Evolutionary conservation across 1,140 invertebrate species (phyloP).

Genomic region (Cydia fagiglandana): DNA sequence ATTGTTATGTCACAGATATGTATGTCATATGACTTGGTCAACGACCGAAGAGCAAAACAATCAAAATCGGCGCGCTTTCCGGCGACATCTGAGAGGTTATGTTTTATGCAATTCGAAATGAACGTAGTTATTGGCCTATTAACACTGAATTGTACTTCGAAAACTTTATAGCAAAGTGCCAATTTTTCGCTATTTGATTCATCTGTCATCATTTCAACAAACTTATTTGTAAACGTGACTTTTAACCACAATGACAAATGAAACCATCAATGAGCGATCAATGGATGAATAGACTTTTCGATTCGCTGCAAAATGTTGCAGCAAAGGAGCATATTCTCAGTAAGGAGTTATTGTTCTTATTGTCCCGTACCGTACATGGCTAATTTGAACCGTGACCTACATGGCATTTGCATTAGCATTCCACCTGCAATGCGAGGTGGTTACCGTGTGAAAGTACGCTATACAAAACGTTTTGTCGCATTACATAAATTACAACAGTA

Average conservation of each 20-base stretch:
- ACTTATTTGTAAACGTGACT: too few relatives aligned
- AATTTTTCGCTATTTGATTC: too few relatives aligned
- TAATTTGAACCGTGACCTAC: slow-evolving; percentile 4
- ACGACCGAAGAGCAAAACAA: slow-evolving; percentile 27
- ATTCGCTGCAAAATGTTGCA: too few relatives aligned
- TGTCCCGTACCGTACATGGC: background rate
- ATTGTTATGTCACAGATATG: slow-evolving; percentile 12
- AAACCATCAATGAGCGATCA: too few relatives aligned
- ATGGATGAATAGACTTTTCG: too few relatives aligned
- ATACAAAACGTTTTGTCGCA: background rate
- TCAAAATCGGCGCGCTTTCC: slow-evolving; percentile 6
- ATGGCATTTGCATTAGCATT: background rate
- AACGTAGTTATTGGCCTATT: background rate
- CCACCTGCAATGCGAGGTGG: background rate
- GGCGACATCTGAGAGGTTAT: background rate
- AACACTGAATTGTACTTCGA: background rate
- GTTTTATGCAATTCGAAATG: background rate
- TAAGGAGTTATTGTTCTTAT: background rate
- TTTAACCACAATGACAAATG: too few relatives aligned
- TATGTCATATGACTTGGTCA: slow-evolving; percentile 31
- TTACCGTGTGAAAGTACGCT: background rate
- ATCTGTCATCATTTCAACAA: too few relatives aligned
- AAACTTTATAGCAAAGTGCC: too few relatives aligned
- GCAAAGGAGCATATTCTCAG: too few relatives aligned
- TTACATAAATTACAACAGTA: background rate